Base-by-base conservation (phyloP, 1,140 invertebrate genomes). In the Harlomillsia oculata region DNA sequence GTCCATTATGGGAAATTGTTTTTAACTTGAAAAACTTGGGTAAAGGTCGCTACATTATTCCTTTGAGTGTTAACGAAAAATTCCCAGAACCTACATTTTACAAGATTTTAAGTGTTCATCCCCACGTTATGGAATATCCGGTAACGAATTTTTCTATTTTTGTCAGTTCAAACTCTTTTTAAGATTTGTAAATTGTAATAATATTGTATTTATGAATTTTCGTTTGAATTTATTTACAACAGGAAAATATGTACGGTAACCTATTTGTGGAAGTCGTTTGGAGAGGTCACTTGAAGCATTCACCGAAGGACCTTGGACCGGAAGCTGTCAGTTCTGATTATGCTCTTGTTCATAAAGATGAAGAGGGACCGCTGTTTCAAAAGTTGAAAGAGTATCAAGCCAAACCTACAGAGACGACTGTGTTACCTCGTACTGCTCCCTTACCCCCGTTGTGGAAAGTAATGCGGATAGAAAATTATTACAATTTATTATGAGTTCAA, bases 371-470 rank as follows among this genome's bases (percentile, higher is more conserved):
- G 25, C 6, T 58, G 20, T 23, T 18, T 34, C 2, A 44, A 50
- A 43, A 26, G 8, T 29, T 32, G 16, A 52, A 36, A 13, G 21
- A 43, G 26, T 57, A 49, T 21, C 29, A 49, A 30, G 40, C 29
- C 5, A 50, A 58, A 28, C 56, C 55, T 28, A 20, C 39, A 21
- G 29, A 51, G 23, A 25, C 32, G 34, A 8, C 30, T 13, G 37
- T 49, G 23, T 40, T 26, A 20, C 56, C 56, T 9, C 44, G 18
- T 32, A 52, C 56, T 25, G 49, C 56, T 1, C 48, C 49, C 4
- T 21, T 58, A 3, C 56, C 56, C n/a, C 56, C 56, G 11, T 29
- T 58, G 14, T 58, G 56, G 56, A 58, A 39, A 43, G 56, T 58
- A 40, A 29, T 25, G 6, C 5, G 11, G 20, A 41, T 41, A 41